Base-by-base conservation (phyloP, 1,140 invertebrate genomes). In the Saxidomus purpurata region DNA sequence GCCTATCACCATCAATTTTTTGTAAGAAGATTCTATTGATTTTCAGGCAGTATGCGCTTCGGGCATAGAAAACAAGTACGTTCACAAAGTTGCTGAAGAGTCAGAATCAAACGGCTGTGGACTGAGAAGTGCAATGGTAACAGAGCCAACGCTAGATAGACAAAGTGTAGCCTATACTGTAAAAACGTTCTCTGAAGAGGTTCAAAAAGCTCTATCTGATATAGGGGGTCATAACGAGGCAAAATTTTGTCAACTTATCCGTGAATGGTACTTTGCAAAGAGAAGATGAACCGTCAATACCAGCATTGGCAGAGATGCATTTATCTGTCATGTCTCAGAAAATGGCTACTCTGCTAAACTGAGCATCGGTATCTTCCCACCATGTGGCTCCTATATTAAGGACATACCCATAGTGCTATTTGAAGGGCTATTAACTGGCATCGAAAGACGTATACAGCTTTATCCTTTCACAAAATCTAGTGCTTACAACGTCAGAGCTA, bases 1-100 rank as follows among this genome's bases (percentile, higher is more conserved):
- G 36, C 8, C 11, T 82, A 91, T 79, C 87, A 89, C 61, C 76
- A 87, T 28, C 19, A 89, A 19, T 85, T 63, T 47, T 63, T 67
- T 52, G 9, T 67, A 28, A 34, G 87, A 43, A 4, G 43, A 71
- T 40, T 87, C n/a, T 38, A 84, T 25, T 89, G 90, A 43, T 0
- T 4, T 40, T 67, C 28, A 8, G 87, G 87, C 8, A 89, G n/a
- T 91, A 9, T 76, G 77, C 15, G 4, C 1, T 19, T n/a, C 8
- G 19, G 63, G 77, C 0, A 52, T 91, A 6, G 19, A 28, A 19
- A 82, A n/a, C 11, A n/a, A 76, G 17, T 34, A 87, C n/a, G 71
- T 82, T n/a, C 6, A 47, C 6, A 40, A 81, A 36, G 67, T 89
- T 36, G 90, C 87, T 8, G 52, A 81, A 63, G 63, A 91, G 19